Base-by-base conservation (phyloP, 2,113 vertebrate genomes). In the Pachycephala philippinensis region DNA sequence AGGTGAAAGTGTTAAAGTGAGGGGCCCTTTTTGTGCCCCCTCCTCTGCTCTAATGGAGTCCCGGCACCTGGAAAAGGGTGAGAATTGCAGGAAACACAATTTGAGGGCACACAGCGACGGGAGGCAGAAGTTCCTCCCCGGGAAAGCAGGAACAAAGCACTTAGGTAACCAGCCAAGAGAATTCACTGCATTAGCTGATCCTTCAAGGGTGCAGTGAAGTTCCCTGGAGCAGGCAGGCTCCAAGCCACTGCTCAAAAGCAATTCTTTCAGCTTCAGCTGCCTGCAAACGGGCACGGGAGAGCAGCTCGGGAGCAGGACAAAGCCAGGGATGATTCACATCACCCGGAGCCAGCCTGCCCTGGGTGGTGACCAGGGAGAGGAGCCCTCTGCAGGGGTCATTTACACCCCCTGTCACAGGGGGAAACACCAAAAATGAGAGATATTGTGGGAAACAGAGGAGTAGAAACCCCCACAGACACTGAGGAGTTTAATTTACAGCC, bases 211-310 rank as follows among this genome's bases (percentile, higher is more conserved):
- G 1, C 63, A 66, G 26, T 24, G 69, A 87, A 78, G 87, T 24
- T 75, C 81, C 77, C 77, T 87, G 6, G 44, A 87, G 91, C 72
- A 87, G 72, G 59, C 72, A 89, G 81, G 39, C 72, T 86, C 64
- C 60, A 21, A 80, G 39, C 20, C 84, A 52, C 77, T 61, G 39
- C 24, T 86, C 54, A 57, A 49, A 89, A 74, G 6, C 74, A 64
- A 93, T 95, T 84, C 69, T 37, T 93, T 71, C 59, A 78, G 84
- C 92, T 90, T 45, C 80, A 84, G 2, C 70, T 78, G 47, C 5
- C 87, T 82, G 64, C 27, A 84, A 89, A 78, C 30, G 39, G 72
- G 72, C 71, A 18, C 1, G 6, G 77, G 23, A 56, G 15, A 60
- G 24, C 21, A 69, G 45, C 64, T 40, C 4, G 23, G 45, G 10